phyloP scores from a whole-genome alignment of 2,888 invertebrate genomes.

The Dione vanillae region DNA sequence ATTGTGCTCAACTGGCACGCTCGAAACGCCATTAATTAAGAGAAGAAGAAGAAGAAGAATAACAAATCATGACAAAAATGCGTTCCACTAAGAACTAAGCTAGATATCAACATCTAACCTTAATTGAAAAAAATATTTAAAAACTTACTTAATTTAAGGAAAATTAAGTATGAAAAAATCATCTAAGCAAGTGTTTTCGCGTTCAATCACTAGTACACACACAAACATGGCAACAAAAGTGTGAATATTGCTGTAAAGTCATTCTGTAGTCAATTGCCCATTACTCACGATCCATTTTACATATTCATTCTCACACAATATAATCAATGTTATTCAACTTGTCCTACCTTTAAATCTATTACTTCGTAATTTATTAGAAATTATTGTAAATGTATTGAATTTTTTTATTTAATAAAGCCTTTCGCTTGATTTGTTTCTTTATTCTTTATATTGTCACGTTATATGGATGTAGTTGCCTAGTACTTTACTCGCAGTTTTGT shows the following conservation, averaged over 20 bases:
- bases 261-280: conserved; percentile 19
- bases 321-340: conserved; percentile 28
- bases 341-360: conserved; percentile 11
- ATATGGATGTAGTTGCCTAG: too few species aligned
- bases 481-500: too few species aligned
- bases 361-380: conserved; percentile 12
- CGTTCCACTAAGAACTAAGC: too few species aligned
- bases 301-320: conserved; percentile 19
- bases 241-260: conserved; percentile 21
- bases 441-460: not conserved
- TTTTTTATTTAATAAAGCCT: not conserved
- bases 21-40: too few species aligned
- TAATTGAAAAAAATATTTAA: too few species aligned
- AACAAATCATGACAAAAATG: too few species aligned
- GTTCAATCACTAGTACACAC: not conserved
- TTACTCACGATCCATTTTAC: conserved; percentile 30
- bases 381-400: not conserved
- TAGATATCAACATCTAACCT: too few species aligned
- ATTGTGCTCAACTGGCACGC: too few species aligned
- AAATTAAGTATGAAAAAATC: not conserved
- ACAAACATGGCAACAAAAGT: not conserved
- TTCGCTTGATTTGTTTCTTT: not conserved
- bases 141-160: too few species aligned
- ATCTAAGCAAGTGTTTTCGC: not conserved
- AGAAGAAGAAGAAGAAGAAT: too few species aligned